These are phyloP conservation scores for Olivierus martensii DNA, from an alignment of 1,140 invertebrate species.

Conservation along the genomic window DNA sequence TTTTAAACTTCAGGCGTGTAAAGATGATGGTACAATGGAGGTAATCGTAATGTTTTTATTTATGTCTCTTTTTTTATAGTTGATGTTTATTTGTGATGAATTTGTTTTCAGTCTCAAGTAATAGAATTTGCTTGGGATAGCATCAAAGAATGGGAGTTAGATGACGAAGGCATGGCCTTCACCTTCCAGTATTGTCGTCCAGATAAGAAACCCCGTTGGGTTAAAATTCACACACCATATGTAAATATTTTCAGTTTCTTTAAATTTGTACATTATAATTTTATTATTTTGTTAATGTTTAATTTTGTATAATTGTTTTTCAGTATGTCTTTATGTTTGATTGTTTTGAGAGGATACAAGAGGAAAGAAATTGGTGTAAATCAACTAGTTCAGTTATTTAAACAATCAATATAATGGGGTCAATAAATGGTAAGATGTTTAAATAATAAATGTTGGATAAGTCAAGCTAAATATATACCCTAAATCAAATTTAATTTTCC, in stretches of 20 bases:
- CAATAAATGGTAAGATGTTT: too few relatives aligned
- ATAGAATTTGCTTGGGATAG: conserved; percentile 71
- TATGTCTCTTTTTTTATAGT: not conserved
- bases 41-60: conserved; percentile 28
- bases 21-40: conserved; percentile 69
- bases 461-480: too few relatives aligned
- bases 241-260: conserved; percentile 43
- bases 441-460: too few relatives aligned
- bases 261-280: not conserved
- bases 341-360: conserved; percentile 85
- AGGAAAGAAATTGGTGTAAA: conserved; percentile 44
- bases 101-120: conserved; percentile 45
- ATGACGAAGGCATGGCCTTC: conserved; percentile 81
- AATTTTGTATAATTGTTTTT: conserved; percentile 30
- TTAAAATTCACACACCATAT: conserved; percentile 83
- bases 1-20: conserved; percentile 75
- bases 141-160: conserved; percentile 68
- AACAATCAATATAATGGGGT: too few relatives aligned
- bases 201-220: conserved; percentile 64
- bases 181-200: conserved; percentile 70
- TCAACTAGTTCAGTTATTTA: conserved; percentile 3
- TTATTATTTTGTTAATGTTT: not conserved
- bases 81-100: not conserved
- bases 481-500: too few relatives aligned
- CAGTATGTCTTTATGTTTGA: conserved; percentile 86